Base-by-base conservation (phyloP, 2,797 vertebrate species). In the Rhodeus uyekii region DNA sequence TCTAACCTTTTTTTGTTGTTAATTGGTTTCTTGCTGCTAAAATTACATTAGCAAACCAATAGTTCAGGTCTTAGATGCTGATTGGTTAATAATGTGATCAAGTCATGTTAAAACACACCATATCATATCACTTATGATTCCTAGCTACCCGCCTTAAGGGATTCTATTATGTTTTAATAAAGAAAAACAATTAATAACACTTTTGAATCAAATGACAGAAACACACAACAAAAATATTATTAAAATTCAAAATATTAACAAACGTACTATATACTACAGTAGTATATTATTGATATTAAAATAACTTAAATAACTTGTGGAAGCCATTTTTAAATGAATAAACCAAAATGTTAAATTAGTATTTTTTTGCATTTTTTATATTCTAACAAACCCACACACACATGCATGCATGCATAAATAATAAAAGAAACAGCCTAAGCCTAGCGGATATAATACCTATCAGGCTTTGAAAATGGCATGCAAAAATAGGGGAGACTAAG, bases 1-100 rank as follows among this genome's bases (percentile, higher is more conserved):
- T 82, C 42, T 85, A 75, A 24, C 38, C 7, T 46, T 46, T 84
- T 78, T 82, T 67, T 44, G 22, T 6, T 89, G 87, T 91, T 93
- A 92, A 93, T 90, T 91, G 87, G 88, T 91, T 91, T 92, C 91
- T 71, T 34, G 65, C 63, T n/a, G 53, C 39, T 48, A 63, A 22
- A 69, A 39, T 24, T 22, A 3, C 60, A 74, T 72, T 73, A 44
- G 46, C 46, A 36, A 48, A 69, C 22, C 1, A 27, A 65, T 32
- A 50, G 63, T 39, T 50, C 9, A 39, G 34, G 42, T 32, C 27
- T 29, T 42, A 4, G 65, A 16, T 39, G 64, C 64, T 8, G 22
- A 39, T 48, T 32, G 68, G 44, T 32, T 18, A 19, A 71, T 48
- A 71, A 50, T 1, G 1, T 32, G 32, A 36, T 36, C 46, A 46